A percentile compares a stretch with the other conserved stretches of the same genome.
These are phyloP conservation scores for Pipistrellus pygmaeus DNA, from an alignment of 2,797 vertebrate species.

Conservation along the genomic window DNA sequence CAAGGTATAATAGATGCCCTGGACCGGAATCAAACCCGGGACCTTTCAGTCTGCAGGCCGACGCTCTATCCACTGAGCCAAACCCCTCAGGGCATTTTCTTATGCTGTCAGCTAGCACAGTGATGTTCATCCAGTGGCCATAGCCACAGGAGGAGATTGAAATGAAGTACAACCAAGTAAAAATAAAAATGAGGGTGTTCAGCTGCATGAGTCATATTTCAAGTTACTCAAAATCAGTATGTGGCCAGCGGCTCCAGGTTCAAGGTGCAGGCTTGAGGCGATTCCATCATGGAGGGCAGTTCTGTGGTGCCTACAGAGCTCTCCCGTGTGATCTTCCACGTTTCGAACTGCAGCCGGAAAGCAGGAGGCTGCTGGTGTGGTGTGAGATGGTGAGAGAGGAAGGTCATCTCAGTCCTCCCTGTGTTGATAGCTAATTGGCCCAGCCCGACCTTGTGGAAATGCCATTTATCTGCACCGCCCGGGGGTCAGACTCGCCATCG, in stretches of 20 bases:
- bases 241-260: not conserved
- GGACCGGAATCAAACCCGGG: too few species aligned
- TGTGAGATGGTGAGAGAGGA: not conserved
- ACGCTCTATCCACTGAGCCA: too few species aligned
- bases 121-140: not conserved
- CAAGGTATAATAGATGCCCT: too few species aligned
- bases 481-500: too few species aligned
- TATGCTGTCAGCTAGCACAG: not conserved
- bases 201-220: not conserved
- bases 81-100: not conserved
- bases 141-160: not conserved
- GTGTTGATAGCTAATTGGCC: not conserved
- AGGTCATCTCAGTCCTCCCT: not conserved
- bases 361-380: fast-evolving
- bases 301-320: fast-evolving
- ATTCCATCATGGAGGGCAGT: fast-evolving
- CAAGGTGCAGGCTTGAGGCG: too few species aligned
- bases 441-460: not conserved
- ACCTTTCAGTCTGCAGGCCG: too few species aligned
- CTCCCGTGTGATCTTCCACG: not conserved
- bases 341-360: fast-evolving
- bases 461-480: not conserved
- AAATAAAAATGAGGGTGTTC: not conserved
- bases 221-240: not conserved
- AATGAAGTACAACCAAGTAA: not conserved